Evolutionary conservation across 1,140 invertebrate genomes (phyloP).

Genomic region (Pseudoatta argentina): DNA sequence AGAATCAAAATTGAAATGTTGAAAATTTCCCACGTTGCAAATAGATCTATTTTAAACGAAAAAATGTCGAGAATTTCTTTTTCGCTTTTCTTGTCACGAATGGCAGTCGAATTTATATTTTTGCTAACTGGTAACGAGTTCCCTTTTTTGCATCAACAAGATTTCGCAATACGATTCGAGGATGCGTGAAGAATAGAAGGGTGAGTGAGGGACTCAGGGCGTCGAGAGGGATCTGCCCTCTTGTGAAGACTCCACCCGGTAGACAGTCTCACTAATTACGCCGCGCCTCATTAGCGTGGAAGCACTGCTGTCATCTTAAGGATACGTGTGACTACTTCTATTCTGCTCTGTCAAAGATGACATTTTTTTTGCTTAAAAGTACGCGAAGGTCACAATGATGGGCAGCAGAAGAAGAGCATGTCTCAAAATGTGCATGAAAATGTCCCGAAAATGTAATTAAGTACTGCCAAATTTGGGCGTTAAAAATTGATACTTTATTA

Average conservation of each 20-base stretch:
- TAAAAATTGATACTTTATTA: neutral
- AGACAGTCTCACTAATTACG: conserved; percentile 87
- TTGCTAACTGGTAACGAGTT: conserved; percentile 49
- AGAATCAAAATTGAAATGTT: neutral
- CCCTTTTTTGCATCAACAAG: conserved; percentile 61
- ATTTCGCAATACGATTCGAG: conserved; percentile 64
- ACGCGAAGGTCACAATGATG: neutral
- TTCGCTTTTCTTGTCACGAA: conserved; percentile 11
- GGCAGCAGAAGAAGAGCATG: neutral
- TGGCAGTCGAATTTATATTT: conserved; percentile 27
- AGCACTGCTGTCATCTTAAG: conserved; percentile 74
- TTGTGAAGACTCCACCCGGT: conserved; percentile 70
- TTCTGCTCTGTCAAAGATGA: conserved; percentile 75
- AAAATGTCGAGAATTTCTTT: neutral
- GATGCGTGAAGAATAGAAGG: conserved; percentile 62
- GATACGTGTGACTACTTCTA: conserved; percentile 74
- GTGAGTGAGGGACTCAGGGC: conserved; percentile 68
- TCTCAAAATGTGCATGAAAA: neutral
- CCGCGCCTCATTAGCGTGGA: conserved; percentile 85
- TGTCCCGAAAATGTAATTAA: conserved; percentile 17
- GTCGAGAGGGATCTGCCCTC: conserved; percentile 73
- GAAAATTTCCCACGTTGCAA: neutral
- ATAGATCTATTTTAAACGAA: neutral
- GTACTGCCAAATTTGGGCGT: neutral
- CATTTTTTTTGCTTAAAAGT: conserved; percentile 65